Evolutionary conservation across 30 jellyfish, hydroid and myxozoan genomes (phyloP), one percentile per base, ranked within the genome.

Genomic region (Clytia hemisphaerica): DNA sequence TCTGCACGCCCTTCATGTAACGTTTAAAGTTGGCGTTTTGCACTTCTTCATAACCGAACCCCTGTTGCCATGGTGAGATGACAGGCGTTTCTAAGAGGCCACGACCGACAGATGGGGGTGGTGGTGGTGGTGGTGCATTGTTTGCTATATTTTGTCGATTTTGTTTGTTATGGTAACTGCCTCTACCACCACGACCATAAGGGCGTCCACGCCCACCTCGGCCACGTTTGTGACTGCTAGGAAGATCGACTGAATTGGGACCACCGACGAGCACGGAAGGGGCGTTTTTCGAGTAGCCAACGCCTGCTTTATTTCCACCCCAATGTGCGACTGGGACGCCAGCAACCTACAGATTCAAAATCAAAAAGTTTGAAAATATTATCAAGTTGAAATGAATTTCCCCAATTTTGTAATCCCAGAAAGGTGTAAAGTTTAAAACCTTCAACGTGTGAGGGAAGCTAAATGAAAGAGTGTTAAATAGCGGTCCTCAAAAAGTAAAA

Each of bases 251-350:
- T 48, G 94, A 58, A 44, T 68, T 72, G 25, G 92, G 62, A 3
- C 96, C 96, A 19, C 96, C 96, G 6, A 86, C 96, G 18, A 86
- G 59, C 33, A 86, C 81, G 71, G 71, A 79, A 42, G 93, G 93
- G 25, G 79, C 90, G 62, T 78, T 72, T 30, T 79, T 66, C 37
- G 76, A 47, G 61, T 86, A 78, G 31, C 94, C 94, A 14, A 86
- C 62, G 7, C 96, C 96, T 45, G 94, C 73, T 45, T 86, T 86
- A 62, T 86, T 86, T 61, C 97, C 97, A 35, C 83, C 84, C 97
- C 97, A 88, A 61, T 80, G 97, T 16, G 97, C 94, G 24, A 88
- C 97, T n/a, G 97, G 97, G 29, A 88, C 84, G 3, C 97, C 97
- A 22, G 97, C 94, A 42, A 88, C 94, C 97, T 88, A 70, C 19